Evolutionary conservation across 2,888 invertebrate genomes (phyloP).

Genomic region (Altica lythri): DNA sequence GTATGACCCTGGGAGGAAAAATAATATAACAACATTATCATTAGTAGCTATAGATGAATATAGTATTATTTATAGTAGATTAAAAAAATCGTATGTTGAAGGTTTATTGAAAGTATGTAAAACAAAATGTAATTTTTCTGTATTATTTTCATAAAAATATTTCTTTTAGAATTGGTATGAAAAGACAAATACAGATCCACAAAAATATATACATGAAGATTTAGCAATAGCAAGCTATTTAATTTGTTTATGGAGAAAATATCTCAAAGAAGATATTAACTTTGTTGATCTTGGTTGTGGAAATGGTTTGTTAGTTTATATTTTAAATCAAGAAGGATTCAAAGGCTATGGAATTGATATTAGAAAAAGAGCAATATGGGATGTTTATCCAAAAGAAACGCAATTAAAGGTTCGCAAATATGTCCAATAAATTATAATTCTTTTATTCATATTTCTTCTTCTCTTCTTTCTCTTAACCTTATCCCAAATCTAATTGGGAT

Average conservation of each 20-base stretch:
- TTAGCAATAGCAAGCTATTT: slow-evolving; percentile 91
- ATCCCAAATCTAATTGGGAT: too few species aligned
- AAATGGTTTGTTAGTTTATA: slow-evolving; percentile 90
- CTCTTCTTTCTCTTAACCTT: too few species aligned
- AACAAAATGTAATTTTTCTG: not conserved
- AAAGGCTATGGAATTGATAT: slow-evolving; percentile 84
- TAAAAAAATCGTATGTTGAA: slow-evolving; percentile 80
- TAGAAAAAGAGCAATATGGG: slow-evolving; percentile 86
- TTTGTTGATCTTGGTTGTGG: slow-evolving; percentile 98
- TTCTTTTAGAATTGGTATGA: slow-evolving; percentile 81
- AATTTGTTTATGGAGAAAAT: slow-evolving; percentile 72
- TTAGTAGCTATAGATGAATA: slow-evolving; percentile 73
- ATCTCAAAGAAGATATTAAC: slow-evolving; percentile 47
- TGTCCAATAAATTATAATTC: too few species aligned
- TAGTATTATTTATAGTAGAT: slow-evolving; percentile 68
- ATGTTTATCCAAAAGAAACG: slow-evolving; percentile 69
- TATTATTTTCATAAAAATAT: too few species aligned
- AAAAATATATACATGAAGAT: slow-evolving; percentile 96
- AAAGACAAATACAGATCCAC: slow-evolving; percentile 88
- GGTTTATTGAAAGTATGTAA: slow-evolving; percentile 69
- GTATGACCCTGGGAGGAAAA: slow-evolving; percentile 51
- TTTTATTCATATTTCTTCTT: too few species aligned
- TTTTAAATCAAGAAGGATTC: slow-evolving; percentile 84
- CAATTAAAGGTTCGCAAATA: slow-evolving; percentile 69
- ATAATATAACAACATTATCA: slow-evolving; percentile 62